Base-by-base conservation (phyloP, 1,140 invertebrate species). In the Cepaea nemoralis region DNA sequence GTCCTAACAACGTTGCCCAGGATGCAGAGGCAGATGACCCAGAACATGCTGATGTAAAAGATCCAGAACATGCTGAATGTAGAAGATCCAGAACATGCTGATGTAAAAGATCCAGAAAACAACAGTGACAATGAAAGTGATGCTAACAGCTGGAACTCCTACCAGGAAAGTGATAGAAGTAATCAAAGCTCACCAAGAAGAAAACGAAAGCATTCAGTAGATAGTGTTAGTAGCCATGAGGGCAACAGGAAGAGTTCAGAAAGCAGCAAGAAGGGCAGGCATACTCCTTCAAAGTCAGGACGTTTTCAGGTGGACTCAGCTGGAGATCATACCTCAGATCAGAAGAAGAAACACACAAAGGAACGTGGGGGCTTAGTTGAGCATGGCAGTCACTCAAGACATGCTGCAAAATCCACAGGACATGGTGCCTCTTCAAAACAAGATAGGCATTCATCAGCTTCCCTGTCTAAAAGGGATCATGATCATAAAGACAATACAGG, bases 141-240 rank as follows among this genome's bases (percentile, higher is more conserved):
- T 31, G 42, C 71, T 1, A 27, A 74, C 33, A 74, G 71, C 31
- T 74, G 71, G 71, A 74, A 74, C 42, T 74, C 71, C 31, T 48
- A 27, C 16, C 1, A 74, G 12, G 71, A 74, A 27, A 24, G 24
- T 27, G 1, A 1, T 27, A 63, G 22, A 31, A 63, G 3, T 40
- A 22, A 22, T 40, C 19, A 19, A 1, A 14, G 40, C 35, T 6
- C 0, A 48, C 33, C 42, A 2, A 10, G 39, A n/a, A 42, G 42
- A 33, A 42, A 45, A 74, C 3, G 40, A 45, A 74, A 48, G 8
- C 40, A 27, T 45, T 6, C 19, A 27, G 2, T 42, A 27, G 14
- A 40, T 14, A 70, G 19, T 70, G 8, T 2, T 5, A n/a, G 27
- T n/a, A 22, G 12, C 10, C 19, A 5, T 27, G 40, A 70, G 24